Base-by-base conservation (phyloP, 1,140 invertebrate genomes). In the Calliopsis andreniformis region DNA sequence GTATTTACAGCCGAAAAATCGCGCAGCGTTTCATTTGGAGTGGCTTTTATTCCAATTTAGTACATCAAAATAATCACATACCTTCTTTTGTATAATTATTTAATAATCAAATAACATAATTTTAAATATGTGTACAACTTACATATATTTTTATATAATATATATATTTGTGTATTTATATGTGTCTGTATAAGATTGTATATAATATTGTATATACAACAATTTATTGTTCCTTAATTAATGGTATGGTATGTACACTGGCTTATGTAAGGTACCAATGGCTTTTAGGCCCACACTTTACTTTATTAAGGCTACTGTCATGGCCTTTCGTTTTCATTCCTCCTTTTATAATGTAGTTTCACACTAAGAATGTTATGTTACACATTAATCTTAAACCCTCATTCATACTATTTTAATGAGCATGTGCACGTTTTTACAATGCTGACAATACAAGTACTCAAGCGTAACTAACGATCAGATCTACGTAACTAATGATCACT, bases 161-260 rank as follows among this genome's bases (percentile, higher is more conserved):
- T 82, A 68, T 76, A 68, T 81, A 58, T 79, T 51, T 76, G 79
- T 83, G 25, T 80, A 76, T 73, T 42, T 80, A 56, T 75, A 70
- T 82, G 63, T 81, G 64, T 77, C 67, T 78, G 53, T 66, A 73
- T 77, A 76, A 67, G 63, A 75, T 67, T 67, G 71, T 75, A 67
- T 75, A 75, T 73, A 66, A 73, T 75, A 55, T 82, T 85, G 75
- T 80, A 66, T 85, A 80, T 67, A 82, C 78, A 76, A 84, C 82
- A 76, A 80, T 79, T 88, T 68, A 87, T 83, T 80, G 77, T 80
- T 77, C 53, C 80, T 80, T 88, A 86, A 71, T 67, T 86, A 86
- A 86, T 83, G 86, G 83, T 87, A 86, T 87, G 76, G 39, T 88
- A 88, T 87, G 53, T 88, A 88, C 87, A 88, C 62, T 86, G 80